Conservation (phyloP, 1,140 invertebrate genomes). For the Papilio glaucus region DNA sequence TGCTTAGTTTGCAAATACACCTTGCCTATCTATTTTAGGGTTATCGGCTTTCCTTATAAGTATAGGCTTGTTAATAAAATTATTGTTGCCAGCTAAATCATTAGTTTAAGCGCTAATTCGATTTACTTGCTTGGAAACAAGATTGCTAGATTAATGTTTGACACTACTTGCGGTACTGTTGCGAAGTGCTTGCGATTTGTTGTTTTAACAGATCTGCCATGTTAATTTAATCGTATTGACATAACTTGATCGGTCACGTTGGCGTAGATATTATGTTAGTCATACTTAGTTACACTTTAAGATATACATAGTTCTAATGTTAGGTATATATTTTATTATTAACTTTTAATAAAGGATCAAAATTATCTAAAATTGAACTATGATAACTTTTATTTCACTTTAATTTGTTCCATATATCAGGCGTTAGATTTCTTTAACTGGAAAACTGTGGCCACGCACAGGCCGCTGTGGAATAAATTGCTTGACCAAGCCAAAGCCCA, state of each 20-base stretch:
- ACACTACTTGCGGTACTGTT: slow-evolving; percentile 18
- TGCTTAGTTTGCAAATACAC: slow-evolving; percentile 44
- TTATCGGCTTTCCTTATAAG: slow-evolving; percentile 57
- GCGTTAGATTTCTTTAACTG: too few relatives aligned
- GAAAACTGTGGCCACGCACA: too few relatives aligned
- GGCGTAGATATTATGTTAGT: background rate
- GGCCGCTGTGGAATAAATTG: too few relatives aligned
- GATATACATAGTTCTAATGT: background rate
- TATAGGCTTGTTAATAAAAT: slow-evolving; percentile 42
- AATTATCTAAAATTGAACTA: too few relatives aligned
- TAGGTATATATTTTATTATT: background rate
- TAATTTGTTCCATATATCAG: too few relatives aligned
- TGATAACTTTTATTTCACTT: too few relatives aligned
- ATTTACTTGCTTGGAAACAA: slow-evolving; percentile 45
- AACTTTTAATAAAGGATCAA: background rate
- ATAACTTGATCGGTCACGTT: slow-evolving; percentile 1
- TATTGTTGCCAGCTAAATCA: slow-evolving; percentile 44
- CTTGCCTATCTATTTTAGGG: slow-evolving; percentile 46
- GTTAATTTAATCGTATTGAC: slow-evolving; percentile 31
- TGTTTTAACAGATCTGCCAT: slow-evolving; percentile 36
- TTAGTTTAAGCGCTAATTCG: slow-evolving; percentile 46
- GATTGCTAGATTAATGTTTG: slow-evolving; percentile 32
- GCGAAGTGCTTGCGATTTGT: slow-evolving; percentile 29
- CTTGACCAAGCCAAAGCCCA: too few relatives aligned
- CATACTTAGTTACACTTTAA: background rate